Evolutionary conservation across 2,888 invertebrate species (phyloP), one percentile per base, ranked within the genome.

Genomic region (Mechanitis messenoides): DNA sequence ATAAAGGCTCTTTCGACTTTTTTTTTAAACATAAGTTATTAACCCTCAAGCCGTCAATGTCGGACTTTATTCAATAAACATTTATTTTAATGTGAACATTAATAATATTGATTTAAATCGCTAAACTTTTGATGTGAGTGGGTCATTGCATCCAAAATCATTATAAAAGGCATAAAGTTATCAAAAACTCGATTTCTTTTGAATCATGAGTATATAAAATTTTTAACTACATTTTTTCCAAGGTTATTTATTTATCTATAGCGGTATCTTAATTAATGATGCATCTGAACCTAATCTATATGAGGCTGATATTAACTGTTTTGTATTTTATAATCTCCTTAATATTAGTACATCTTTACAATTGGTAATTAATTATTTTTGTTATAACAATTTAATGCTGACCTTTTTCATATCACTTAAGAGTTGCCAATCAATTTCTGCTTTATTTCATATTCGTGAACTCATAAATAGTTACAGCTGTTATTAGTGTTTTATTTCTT

Each of bases 361-460:
- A 47, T 38, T 35, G n/a, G 20, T 20, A 57, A 47, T 33, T 28
- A 45, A 56, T 59, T 55, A 33, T 20, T 67, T 72, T 71, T 74
- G 74, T 69, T 73, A 76, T 71, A 72, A 76, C 69, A 68, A 12
- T 72, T 71, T 69, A 69, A 71, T 72, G 75, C 58, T 72, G 74
- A 76, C 76, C 77, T 79, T 72, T 67, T 78, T 78, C 58, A 60
- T 61, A 63, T 60, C 63, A 70, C 68, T 68, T 55, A 61, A 45
- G 65, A 71, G 77, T 77, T 73, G 66, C 67, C 66, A 69, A 77
- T 77, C 74, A 73, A 72, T 67, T 70, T 71, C 64, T 53, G 70
- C 68, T 79, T 76, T 76, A 79, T 75, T 72, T 64, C 60, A 33
- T 74, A 69, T 78, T 79, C 75, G 70, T 77, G 72, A 68, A 54